A percentile compares a stretch with the other conserved stretches of the same genome.
Evolutionary conservation across 2,888 invertebrate genomes (phyloP).

Genomic region (Melipona beecheii): DNA sequence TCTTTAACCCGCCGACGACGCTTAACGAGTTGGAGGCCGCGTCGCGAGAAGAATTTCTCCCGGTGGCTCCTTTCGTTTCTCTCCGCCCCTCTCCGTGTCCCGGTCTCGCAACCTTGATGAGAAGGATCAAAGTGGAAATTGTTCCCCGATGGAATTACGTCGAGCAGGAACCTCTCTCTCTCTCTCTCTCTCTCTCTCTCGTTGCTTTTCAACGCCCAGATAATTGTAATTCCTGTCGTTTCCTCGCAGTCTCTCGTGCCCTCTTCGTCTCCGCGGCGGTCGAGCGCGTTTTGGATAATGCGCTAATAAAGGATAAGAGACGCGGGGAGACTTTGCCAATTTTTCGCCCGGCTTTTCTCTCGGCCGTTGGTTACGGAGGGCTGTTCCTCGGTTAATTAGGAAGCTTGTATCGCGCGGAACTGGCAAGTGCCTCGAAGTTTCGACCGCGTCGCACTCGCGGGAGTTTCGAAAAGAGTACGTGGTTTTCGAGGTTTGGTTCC

Average conservation of each 20-base stretch:
- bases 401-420: neutral
- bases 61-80: constrained; percentile 39
- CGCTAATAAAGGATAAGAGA: no score
- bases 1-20: constrained; percentile 45
- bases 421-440: neutral
- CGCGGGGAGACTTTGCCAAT: neutral
- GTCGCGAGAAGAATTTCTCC: constrained; percentile 51
- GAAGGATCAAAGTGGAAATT: constrained; percentile 59
- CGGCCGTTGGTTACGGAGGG: no score
- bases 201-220: neutral
- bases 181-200: neutral
- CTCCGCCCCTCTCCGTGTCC: no score
- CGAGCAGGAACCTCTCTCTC: no score
- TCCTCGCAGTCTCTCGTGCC: neutral
- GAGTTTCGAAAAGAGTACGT: neutral
- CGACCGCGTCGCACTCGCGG: neutral
- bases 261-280: neutral
- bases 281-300: neutral
- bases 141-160: constrained; percentile 55
- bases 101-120: neutral
- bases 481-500: neutral
- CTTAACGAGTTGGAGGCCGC: constrained; percentile 71
- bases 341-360: neutral
- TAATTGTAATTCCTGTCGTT: constrained; percentile 18
- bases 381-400: neutral